These are phyloP conservation scores for Xanthia togata DNA, from an alignment of 2,888 invertebrate species.

Conservation along the genomic window DNA sequence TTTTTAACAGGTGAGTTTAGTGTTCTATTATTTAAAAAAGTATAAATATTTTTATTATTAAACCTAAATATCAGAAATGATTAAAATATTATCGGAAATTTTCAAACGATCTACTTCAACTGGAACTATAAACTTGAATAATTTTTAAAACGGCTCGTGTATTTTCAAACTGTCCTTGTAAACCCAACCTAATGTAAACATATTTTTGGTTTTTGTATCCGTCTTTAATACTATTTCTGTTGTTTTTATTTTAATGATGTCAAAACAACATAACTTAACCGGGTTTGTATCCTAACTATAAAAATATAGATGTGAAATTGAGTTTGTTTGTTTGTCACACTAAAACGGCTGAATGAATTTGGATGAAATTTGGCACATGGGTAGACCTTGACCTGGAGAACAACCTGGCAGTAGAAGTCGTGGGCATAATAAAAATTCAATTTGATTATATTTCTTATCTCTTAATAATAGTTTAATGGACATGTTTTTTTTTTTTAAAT, in stretches of 20 bases:
- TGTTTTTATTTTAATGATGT: background rate
- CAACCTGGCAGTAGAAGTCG: too few relatives aligned
- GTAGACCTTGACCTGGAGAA: too few relatives aligned
- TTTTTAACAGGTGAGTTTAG: slow-evolving; percentile 54
- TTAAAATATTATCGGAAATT: slow-evolving; percentile 22
- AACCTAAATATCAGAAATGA: background rate
- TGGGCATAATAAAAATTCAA: background rate
- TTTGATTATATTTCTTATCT: background rate
- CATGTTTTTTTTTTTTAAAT: background rate
- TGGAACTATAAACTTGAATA: slow-evolving; percentile 10
- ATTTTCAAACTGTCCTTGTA: slow-evolving; percentile 13
- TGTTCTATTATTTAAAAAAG: slow-evolving; percentile 1
- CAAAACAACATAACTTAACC: background rate
- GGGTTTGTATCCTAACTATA: background rate
- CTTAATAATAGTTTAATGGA: background rate
- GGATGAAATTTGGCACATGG: too few relatives aligned
- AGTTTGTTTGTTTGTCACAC: too few relatives aligned
- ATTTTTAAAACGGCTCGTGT: background rate
- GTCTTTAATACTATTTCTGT: background rate
- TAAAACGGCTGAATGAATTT: too few relatives aligned
- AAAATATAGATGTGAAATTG: too few relatives aligned
- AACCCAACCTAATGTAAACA: slow-evolving; percentile 26
- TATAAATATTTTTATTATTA: background rate
- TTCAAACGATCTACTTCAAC: slow-evolving; percentile 33
- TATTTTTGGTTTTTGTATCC: background rate